Evolutionary conservation across 2,113 vertebrate genomes (phyloP), one percentile per base, ranked within the genome.

Genomic region (Fregetta grallaria): DNA sequence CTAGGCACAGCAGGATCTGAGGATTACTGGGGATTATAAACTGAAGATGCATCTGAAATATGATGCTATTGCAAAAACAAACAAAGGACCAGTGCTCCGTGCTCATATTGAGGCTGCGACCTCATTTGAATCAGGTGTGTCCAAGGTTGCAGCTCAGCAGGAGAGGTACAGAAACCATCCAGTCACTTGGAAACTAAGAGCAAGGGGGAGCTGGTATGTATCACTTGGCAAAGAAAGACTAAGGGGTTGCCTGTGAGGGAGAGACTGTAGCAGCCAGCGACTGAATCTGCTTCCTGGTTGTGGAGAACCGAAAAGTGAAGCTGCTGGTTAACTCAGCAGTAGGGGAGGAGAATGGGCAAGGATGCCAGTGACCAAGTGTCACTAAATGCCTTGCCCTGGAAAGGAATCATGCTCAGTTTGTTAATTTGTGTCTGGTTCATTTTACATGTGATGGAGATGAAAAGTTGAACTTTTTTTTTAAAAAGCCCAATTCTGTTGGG

Each of bases 1-100:
- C 74, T 73, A 55, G 91, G 73, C 95, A 96, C 86, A 92, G 66
- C 71, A 77, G 94, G 87, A 83, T 66, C 8, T 80, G 87, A 67
- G 92, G 90, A 93, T 96, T 97, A 93, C 77, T 74, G 81, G 74
- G 77, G 78, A 94, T 95, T 94, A 93, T 70, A 62, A 80, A 52
- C 75, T 88, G 87, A 80, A 91, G 95, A 85, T 93, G 85, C 47
- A 86, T 86, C 87, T 93, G 76, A 92, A 96, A 80, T 83, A 49
- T 42, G 78, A 92, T 90, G 81, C 59, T 83, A 4, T 50, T 82
- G 49, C 78, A 91, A 53, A 95, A 94, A 42, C 73, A 85, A 92
- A 61, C 68, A 94, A 89, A 93, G 49, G 36, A 36, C 40, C 42
- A 34, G 47, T 55, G 50, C 42, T 68, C 36, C 0, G 0, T 45